Evolutionary conservation across 2,797 vertebrate species (phyloP), one percentile per base, ranked within the genome.

Genomic region (Gila robusta): DNA sequence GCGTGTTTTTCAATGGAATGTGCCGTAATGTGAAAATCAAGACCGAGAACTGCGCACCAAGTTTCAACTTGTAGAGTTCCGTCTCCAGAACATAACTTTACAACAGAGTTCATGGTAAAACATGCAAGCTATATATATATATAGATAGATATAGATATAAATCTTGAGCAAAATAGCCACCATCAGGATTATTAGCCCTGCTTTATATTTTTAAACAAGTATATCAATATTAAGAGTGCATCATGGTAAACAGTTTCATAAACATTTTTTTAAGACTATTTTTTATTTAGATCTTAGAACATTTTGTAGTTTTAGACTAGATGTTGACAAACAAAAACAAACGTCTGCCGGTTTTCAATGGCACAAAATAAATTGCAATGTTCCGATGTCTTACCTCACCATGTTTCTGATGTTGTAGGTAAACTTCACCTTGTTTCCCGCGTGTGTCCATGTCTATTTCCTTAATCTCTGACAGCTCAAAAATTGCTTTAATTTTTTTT

Each of bases 361-460:
- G 10, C 17, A 47, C 12, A 54, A 62, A 62, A 41, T 23, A 67
- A 14, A 17, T 14, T 9, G 19, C 5, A 37, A 39, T 3, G n/a
- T 10, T n/a, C 83, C 91, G 59, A 11, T 39, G 52, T 35, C 94
- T 95, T 88, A 96, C 96, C 91, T 95, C 95, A 1, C 92, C 94
- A 69, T 93, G 72, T 91, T 93, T 96, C 70, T 87, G 93, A 4
- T 93, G 93, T 81, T 91, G 95, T 21, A 96, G 90, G 74, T 93
- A 95, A 79, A 94, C 94, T 32, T 92, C 90, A 77, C 95, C 96
- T 77, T 91, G 88, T 92, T 95, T 96, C 3, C 86, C 82, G 11
- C 84, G 90, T 52, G 88, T 88, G 19, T 96, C 95, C 94, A 96
- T 94, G 35, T 52, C 41, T 52, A 49, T 64, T 74, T 66, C 11